Base-by-base conservation (phyloP, 2,113 vertebrate species). In the Dicrurus megarhynchus region DNA sequence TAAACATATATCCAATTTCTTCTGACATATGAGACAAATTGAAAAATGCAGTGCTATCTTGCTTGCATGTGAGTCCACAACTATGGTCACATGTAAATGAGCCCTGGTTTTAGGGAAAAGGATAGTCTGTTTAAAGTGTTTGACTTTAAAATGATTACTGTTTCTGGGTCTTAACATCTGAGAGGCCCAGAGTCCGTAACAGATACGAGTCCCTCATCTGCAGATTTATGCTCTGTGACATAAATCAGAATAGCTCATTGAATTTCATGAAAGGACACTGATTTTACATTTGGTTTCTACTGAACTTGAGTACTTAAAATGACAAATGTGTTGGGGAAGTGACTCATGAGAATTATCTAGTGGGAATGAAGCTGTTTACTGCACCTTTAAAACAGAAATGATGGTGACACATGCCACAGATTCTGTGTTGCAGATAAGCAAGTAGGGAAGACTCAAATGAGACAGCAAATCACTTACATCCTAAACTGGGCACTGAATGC, bases 251-350 rank as follows among this genome's bases (percentile, higher is more conserved):
- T 11, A 81, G 12, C 75, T 96, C 20, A 67, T 46, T 78, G 39
- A 74, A 77, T 97, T 92, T 91, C 37, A 47, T 90, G 85, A 95
- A 94, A 92, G 44, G 27, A 80, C 14, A 49, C 47, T 90, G 79
- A 90, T 94, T 96, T 95, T 90, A 37, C 44, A 75, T 82, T 88
- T 92, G 23, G 19, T 81, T 95, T 86, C 52, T 75, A 63, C 79
- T 57, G 76, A 84, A 81, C 30, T 65, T 68, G 42, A 76, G 27
- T 81, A 77, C 84, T 89, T 7, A 5, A 71, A 94, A 86, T 42
- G 56, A 90, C 10, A 84, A 91, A 77, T 64, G 16, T 64, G 44
- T 41, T 94, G 49, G 6, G 64, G 64, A 93, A 92, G 65, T 71
- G 84, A 81, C 64, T 92, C 89, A 75, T 39, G 47, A 88, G 68